Evolutionary conservation across 2,888 invertebrate species (phyloP).

Genomic region (Tiliacea aurago): DNA sequence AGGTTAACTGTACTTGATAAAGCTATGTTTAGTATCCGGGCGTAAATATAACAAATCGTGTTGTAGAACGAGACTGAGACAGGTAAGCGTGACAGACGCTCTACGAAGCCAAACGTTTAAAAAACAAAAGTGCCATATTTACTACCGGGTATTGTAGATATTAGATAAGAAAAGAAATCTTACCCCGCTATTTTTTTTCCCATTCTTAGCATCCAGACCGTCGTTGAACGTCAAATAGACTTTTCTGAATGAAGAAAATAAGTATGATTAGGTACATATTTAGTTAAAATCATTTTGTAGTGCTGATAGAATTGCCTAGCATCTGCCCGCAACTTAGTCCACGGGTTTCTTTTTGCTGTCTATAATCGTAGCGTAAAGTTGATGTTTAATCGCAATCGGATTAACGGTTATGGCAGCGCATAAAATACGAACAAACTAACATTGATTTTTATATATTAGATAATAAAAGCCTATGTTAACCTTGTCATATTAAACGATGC

Average conservation of each 20-base stretch:
- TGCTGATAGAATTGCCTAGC: not conserved
- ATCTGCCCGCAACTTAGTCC: not conserved
- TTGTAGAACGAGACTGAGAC: too few relatives aligned
- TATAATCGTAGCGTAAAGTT: not conserved
- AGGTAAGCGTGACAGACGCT: not conserved
- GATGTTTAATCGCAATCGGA: too few relatives aligned
- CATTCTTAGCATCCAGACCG: constrained; percentile 67
- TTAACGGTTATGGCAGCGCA: too few relatives aligned
- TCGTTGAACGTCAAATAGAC: constrained; percentile 92
- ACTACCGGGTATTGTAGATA: not conserved
- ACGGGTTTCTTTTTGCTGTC: not conserved
- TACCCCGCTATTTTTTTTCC: constrained; percentile 79
- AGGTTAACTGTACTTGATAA: not conserved
- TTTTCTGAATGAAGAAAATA: constrained; percentile 87
- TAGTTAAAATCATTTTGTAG: not conserved
- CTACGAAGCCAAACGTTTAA: not conserved
- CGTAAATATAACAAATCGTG: too few relatives aligned
- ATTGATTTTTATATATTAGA: too few relatives aligned
- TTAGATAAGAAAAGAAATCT: constrained; percentile 58
- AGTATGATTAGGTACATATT: not conserved
- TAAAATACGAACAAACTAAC: too few relatives aligned
- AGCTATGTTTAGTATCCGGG: not conserved
- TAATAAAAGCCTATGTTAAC: not conserved
- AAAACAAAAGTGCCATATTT: not conserved
- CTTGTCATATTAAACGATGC: not conserved